Evolutionary conservation across 2,113 vertebrate species (phyloP).

Genomic region (Daboia siamensis): DNA sequence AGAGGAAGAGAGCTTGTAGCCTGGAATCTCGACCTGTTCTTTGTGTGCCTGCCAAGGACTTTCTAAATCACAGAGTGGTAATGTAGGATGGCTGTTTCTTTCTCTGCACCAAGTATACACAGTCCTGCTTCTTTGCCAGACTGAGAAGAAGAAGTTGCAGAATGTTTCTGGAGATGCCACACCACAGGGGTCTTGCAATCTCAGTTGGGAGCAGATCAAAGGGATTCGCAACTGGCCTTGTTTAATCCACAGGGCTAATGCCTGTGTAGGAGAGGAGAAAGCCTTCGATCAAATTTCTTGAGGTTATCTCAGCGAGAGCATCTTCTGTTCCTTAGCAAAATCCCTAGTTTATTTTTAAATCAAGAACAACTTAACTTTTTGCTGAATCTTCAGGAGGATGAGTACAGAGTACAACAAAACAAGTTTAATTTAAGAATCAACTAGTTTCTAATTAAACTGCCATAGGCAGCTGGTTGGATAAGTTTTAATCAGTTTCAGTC

Average conservation of each 20-base stretch:
- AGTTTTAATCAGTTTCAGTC: conserved; percentile 85
- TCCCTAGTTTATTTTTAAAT: background rate
- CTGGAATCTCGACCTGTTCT: background rate
- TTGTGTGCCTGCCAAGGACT: background rate
- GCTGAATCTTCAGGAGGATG: conserved; percentile 51
- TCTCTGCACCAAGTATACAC: background rate
- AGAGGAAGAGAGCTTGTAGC: background rate
- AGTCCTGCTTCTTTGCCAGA: background rate
- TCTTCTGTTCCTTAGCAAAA: fast-evolving
- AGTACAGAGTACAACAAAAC: conserved; percentile 60
- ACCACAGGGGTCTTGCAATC: background rate
- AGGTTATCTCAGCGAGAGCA: background rate
- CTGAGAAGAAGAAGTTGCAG: background rate
- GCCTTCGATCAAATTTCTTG: background rate
- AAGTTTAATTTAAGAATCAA: conserved; percentile 85
- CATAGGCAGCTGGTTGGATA: conserved; percentile 82
- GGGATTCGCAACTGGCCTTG: fast-evolving
- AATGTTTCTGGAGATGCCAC: background rate
- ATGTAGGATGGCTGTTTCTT: background rate
- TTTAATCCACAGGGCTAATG: background rate
- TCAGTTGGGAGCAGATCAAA: background rate
- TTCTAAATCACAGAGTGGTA: background rate
- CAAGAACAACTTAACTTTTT: conserved; percentile 43
- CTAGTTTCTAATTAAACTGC: conserved; percentile 81
- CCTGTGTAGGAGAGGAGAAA: background rate